Percentiles rank a stretch among this genome's conserved stretches.
Conservation (phyloP, 2,797 vertebrate genomes). For the Aeoliscus strigatus region DNA sequence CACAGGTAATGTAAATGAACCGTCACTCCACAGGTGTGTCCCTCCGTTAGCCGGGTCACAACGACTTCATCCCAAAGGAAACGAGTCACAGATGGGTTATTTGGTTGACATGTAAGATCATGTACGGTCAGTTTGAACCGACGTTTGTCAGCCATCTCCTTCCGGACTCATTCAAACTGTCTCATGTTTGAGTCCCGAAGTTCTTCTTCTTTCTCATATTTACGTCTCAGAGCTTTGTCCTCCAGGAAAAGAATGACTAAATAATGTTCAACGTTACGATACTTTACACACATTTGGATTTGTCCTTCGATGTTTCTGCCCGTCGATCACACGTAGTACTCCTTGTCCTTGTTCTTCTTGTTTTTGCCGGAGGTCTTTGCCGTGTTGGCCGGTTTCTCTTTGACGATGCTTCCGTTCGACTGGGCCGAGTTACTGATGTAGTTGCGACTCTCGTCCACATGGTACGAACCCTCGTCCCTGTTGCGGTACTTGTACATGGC, state of each 20-base stretch:
- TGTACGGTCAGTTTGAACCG: conserved; percentile 75
- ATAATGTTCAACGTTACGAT: conserved; percentile 80
- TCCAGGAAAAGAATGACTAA: conserved; percentile 86
- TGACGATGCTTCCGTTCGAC: conserved; percentile 94
- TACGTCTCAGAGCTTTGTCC: conserved; percentile 46
- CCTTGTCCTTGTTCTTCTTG: conserved; percentile 99
- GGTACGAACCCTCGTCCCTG: conserved; percentile 96
- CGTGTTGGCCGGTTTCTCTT: conserved; percentile 91
- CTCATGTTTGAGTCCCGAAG: conserved; percentile 80
- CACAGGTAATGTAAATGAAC: conserved; percentile 90
- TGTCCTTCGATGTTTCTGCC: conserved; percentile 71
- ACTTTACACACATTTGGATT: conserved; percentile 81
- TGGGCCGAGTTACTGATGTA: conserved; percentile 99
- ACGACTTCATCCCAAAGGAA: conserved; percentile 72
- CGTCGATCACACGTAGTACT: conserved; percentile 96
- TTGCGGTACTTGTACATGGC: conserved; percentile 99
- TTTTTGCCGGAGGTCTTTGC: conserved; percentile 90
- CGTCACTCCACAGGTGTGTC: conserved; percentile 54
- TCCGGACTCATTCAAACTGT: conserved; percentile 36
- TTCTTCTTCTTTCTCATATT: conserved; percentile 49
- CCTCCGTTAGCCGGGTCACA: conserved; percentile 67
- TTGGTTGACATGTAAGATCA: conserved; percentile 60
- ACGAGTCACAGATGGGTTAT: conserved; percentile 60
- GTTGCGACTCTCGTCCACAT: conserved; percentile 97
- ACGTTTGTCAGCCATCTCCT: conserved; percentile 33